Conservation (phyloP, 2,797 vertebrate species). For the Lophius americanus region DNA sequence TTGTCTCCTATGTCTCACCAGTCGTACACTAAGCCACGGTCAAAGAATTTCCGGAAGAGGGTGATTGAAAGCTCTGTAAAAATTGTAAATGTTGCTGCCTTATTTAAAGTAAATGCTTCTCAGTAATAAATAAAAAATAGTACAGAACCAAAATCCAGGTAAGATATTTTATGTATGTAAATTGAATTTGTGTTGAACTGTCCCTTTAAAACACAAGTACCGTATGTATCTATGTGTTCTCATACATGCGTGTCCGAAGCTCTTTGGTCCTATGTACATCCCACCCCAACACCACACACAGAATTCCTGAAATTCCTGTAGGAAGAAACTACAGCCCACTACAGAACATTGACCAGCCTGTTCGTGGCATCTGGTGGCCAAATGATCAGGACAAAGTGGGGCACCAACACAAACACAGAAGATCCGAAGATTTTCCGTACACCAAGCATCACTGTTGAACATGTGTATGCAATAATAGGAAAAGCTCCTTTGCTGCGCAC, state of each 20-base stretch:
- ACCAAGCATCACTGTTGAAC: slow-evolving; percentile 39
- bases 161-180: no score
- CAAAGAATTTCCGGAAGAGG: no score
- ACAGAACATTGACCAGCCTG: slow-evolving; percentile 60
- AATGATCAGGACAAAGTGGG: slow-evolving; percentile 59
- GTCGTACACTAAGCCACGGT: no score
- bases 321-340: slow-evolving; percentile 66
- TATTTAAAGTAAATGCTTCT: no score
- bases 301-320: slow-evolving; percentile 72
- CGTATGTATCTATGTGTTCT: slow-evolving; percentile 33
- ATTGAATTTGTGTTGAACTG: no score
- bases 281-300: slow-evolving; percentile 68
- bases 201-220: slow-evolving; percentile 23
- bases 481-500: slow-evolving; percentile 25
- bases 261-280: slow-evolving; percentile 55
- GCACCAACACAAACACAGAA: slow-evolving; percentile 47
- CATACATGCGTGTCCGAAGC: slow-evolving; percentile 53
- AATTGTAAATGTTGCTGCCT: no score
- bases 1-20: no score
- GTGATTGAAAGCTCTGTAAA: no score
- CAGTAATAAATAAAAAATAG: no score
- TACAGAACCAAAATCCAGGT: no score
- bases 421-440: slow-evolving; percentile 53
- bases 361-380: slow-evolving; percentile 61
- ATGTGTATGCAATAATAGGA: slow-evolving; percentile 58